Evolutionary conservation across 1,140 invertebrate species (phyloP), one percentile per base, ranked within the genome.

Genomic region (Brachionus paranguensis): DNA sequence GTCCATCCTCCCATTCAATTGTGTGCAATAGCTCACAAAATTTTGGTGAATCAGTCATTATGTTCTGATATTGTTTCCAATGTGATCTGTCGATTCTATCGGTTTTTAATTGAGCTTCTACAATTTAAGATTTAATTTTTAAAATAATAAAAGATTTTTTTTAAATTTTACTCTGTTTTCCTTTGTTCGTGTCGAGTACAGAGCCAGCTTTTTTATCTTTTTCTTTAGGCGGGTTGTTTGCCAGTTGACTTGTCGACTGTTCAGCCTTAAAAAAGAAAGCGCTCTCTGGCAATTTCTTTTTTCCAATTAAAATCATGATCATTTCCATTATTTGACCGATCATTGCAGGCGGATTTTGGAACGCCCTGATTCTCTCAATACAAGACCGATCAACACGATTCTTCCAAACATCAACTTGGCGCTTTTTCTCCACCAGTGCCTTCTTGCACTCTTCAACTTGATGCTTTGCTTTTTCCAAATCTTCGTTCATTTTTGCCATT

Each of bases 21-120:
- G 89, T 89, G 84, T 89, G 88, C 53, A 90, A 78, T 86, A 90
- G 88, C 83, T 90, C 88, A 7, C 89, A 88, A 87, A 89, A 90
- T 86, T 89, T 89, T 43, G 85, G 85, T 0, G 87, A 86, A 76
- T 90, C 89, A 47, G 50, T 86, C 88, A 90, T 88, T 7, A 87
- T 87, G 70, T 86, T 85, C 72, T 86, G 86, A 86, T 88, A 89
- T 24, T 85, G 85, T 84, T 89, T 89, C 89, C 89, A 90, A 45
- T 84, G 53, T 27, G 29, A 14, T n/a, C 86, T 60, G 50, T 86
- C 86, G 43, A 86, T 20, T 17, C 81, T 37, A 33, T 74, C 65
- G 29, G 47, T 43, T 85, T 85, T 76, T 17, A 41, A 3, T 78
- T 8, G 37, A 60, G 78, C 27, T 85, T 84, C 60, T 70, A 24